Base-by-base conservation (phyloP, 2,113 vertebrate species). In the Pungitius pungitius region DNA sequence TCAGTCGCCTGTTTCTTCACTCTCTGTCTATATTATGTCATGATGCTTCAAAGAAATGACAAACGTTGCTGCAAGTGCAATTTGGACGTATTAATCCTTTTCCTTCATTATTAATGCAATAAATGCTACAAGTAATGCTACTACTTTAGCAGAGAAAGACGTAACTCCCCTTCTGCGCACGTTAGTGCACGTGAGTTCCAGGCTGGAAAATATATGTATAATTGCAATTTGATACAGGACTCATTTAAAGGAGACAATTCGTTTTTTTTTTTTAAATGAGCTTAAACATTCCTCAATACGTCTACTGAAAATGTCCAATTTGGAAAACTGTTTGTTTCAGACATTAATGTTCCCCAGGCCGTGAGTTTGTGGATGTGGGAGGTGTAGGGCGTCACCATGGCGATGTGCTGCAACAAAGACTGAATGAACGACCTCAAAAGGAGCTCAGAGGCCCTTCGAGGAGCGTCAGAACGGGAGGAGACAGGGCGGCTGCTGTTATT, bases 361-460 rank as follows among this genome's bases (percentile, higher is more conserved):
- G 55, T 26, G 8, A 56, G 27, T 69, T 47, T n/a, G 52, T 35
- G 43, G 20, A 42, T 73, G 49, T 14, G 15, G 11, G 77, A 67
- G 75, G 57, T 70, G 47, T 24, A 18, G 59, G 64, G 51, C 77
- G 68, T 82, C 80, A 81, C 83, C 71, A 78, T 88, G 80, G 81
- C 68, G 83, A 55, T 81, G 67, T 69, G 74, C 71, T 54, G 69
- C 57, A 78, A 83, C 78, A 85, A 77, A 81, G 75, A 27, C 45
- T 74, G 51, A 83, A 81, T 68, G 61, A 81, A 43, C 45, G 81
- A 83, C 78, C 76, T 60, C 64, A 70, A 63, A 80, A 62, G 56
- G 55, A 73, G 74, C 77, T 71, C 18, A 64, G 85, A 80, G 77
- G 80, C 75, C 57, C 49, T 66, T 73, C 1, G 18, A 81, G 75